Percentiles rank a stretch among this genome's conserved stretches.
Evolutionary conservation across 2,888 invertebrate species (phyloP).

Genomic region (Palloptera scutellata): DNA sequence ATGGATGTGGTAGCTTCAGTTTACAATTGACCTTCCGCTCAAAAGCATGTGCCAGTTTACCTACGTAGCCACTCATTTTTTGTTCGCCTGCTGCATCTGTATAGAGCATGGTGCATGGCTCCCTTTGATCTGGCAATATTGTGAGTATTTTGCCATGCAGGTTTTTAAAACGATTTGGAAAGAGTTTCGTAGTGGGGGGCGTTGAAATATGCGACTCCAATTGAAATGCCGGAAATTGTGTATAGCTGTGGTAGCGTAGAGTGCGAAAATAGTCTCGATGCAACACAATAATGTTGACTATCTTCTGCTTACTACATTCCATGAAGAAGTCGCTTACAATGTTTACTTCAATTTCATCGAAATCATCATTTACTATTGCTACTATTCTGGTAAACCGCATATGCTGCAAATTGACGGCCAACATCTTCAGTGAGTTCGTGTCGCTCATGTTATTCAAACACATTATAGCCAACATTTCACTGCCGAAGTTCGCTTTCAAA

Average conservation of each 20-base stretch:
- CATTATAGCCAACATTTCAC: slow-evolving; percentile 6
- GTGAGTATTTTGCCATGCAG: not conserved
- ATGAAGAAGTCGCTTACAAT: slow-evolving; percentile 16
- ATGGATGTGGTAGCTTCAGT: slow-evolving; percentile 12
- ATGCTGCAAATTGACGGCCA: slow-evolving; percentile 12
- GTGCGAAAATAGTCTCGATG: slow-evolving; percentile 18
- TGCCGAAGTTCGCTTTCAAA: not conserved
- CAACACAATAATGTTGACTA: slow-evolving; percentile 15
- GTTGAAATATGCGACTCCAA: slow-evolving; percentile 8
- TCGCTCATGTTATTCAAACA: slow-evolving; percentile 5
- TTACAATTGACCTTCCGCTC: slow-evolving; percentile 10
- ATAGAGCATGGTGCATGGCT: slow-evolving; percentile 19
- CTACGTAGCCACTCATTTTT: slow-evolving; percentile 18
- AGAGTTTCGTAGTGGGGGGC: not conserved
- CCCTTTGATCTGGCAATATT: slow-evolving; percentile 20
- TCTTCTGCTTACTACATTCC: slow-evolving; percentile 9
- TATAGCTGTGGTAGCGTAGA: slow-evolving; percentile 21
- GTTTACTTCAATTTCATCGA: not conserved
- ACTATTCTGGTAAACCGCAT: slow-evolving; percentile 10
- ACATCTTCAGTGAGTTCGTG: not conserved
- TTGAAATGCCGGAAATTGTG: slow-evolving; percentile 21
- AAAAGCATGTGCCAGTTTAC: slow-evolving; percentile 12
- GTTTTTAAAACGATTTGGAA: slow-evolving; percentile 17
- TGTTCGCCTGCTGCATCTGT: not conserved
- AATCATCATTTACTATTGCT: slow-evolving; percentile 1